Conservation (phyloP, 2,888 invertebrate species). For the Omphaloscelis lunosa region DNA sequence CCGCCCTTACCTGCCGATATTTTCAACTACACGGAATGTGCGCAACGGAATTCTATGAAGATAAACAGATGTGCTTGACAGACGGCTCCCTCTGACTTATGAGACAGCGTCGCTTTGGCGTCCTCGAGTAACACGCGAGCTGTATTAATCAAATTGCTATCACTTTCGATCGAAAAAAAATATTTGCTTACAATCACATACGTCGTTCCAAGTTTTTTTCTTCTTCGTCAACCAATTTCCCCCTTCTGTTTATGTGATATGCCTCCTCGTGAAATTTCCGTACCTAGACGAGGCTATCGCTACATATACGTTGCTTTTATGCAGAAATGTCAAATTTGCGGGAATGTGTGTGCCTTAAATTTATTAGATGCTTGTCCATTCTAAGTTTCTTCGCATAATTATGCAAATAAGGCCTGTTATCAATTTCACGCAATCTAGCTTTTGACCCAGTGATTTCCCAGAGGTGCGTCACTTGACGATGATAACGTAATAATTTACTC, state of each 20-base stretch:
- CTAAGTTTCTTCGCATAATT: slow-evolving; percentile 1
- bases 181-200: slow-evolving; percentile 32
- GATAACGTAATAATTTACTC: slow-evolving; percentile 46
- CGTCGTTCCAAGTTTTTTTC: slow-evolving; percentile 1
- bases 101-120: slow-evolving; percentile 41
- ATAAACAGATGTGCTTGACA: slow-evolving; percentile 63
- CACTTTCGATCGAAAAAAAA: slow-evolving; percentile 29
- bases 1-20: slow-evolving; percentile 60
- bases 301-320: background rate
- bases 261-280: too few relatives aligned
- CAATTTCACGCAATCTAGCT: slow-evolving; percentile 9
- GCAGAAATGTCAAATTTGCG: background rate
- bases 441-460: slow-evolving; percentile 44
- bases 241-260: background rate
- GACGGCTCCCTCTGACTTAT: slow-evolving; percentile 61
- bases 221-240: slow-evolving; percentile 1
- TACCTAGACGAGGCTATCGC: background rate
- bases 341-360: background rate
- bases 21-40: slow-evolving; percentile 56
- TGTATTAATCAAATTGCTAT: slow-evolving; percentile 58
- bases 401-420: slow-evolving; percentile 4
- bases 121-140: slow-evolving; percentile 24
- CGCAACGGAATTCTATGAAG: slow-evolving; percentile 39
- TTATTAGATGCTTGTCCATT: background rate
- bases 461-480: slow-evolving; percentile 29